Percentiles rank a stretch among this genome's conserved stretches.
Evolutionary conservation across 2,113 vertebrate species (phyloP).

Genomic region (Sula dactylatra): DNA sequence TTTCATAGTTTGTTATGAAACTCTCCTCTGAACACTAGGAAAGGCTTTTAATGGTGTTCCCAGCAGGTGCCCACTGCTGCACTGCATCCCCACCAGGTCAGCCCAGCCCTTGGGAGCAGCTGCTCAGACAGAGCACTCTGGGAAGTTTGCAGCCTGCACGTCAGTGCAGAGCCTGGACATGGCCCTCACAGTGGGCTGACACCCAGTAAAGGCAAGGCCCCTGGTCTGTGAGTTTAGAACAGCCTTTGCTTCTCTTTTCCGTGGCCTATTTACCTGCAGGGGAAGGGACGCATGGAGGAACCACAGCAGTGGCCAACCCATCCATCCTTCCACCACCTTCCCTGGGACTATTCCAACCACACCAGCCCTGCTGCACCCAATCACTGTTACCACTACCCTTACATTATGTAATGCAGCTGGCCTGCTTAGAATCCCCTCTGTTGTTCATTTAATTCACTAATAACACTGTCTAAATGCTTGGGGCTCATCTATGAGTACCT

Average conservation of each 20-base stretch:
- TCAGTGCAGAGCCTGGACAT: neutral
- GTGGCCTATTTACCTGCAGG: neutral
- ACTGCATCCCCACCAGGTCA: neutral
- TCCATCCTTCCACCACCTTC: neutral
- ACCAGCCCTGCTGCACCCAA: neutral
- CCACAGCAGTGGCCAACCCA: neutral
- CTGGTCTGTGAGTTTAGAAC: neutral
- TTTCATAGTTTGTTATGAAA: neutral
- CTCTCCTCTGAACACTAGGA: neutral
- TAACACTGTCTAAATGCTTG: neutral
- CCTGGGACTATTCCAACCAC: neutral
- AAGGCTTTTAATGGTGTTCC: neutral
- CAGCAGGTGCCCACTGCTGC: neutral
- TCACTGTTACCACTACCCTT: neutral
- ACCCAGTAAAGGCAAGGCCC: neutral
- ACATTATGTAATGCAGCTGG: neutral
- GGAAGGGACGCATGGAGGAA: neutral
- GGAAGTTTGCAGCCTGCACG: neutral
- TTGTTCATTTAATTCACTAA: neutral
- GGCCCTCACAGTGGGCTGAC: neutral
- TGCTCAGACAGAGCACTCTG: neutral
- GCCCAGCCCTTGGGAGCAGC: neutral
- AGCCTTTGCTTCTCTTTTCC: neutral
- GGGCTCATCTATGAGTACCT: neutral
- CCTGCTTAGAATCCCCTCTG: neutral